Percentiles rank a stretch among this genome's conserved stretches.
Conservation (phyloP, 2,797 vertebrate genomes). For the Hippocampus kuda region DNA sequence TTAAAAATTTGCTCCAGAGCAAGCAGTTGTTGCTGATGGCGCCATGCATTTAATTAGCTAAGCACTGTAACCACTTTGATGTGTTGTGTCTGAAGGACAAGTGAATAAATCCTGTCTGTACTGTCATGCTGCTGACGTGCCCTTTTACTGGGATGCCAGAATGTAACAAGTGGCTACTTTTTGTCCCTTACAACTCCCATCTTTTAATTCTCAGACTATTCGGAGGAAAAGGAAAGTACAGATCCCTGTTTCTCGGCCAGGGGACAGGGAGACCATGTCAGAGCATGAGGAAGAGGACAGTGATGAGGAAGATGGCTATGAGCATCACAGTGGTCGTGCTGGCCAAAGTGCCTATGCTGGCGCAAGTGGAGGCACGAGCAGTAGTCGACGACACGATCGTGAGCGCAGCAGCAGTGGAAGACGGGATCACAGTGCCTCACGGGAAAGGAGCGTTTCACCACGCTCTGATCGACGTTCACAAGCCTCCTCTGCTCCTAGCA, state of each 20-base stretch:
- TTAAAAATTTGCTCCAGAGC: too few species aligned
- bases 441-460: conserved; percentile 86
- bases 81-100: not conserved
- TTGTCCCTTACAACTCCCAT: not conserved
- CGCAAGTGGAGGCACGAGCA: conserved; percentile 60
- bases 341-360: conserved; percentile 60
- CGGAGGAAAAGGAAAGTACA: conserved; percentile 93
- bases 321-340: conserved; percentile 61
- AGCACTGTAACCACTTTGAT: not conserved
- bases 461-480: conserved; percentile 85
- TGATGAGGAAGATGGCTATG: conserved; percentile 82
- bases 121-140: not conserved
- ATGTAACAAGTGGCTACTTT: not conserved
- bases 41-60: too few species aligned
- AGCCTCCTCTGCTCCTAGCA: conserved; percentile 72
- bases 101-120: not conserved
- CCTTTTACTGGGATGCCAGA: not conserved
- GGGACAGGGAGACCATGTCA: conserved; percentile 84
- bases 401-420: conserved; percentile 59
- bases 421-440: conserved; percentile 78
- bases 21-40: too few species aligned
- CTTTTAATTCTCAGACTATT: conserved; percentile 73
- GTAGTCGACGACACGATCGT: conserved; percentile 53
- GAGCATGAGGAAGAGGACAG: conserved; percentile 94
- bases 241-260: conserved; percentile 75